These are phyloP conservation scores for Ichneumon xanthorius DNA, from an alignment of 2,888 invertebrate species.

Conservation along the genomic window DNA sequence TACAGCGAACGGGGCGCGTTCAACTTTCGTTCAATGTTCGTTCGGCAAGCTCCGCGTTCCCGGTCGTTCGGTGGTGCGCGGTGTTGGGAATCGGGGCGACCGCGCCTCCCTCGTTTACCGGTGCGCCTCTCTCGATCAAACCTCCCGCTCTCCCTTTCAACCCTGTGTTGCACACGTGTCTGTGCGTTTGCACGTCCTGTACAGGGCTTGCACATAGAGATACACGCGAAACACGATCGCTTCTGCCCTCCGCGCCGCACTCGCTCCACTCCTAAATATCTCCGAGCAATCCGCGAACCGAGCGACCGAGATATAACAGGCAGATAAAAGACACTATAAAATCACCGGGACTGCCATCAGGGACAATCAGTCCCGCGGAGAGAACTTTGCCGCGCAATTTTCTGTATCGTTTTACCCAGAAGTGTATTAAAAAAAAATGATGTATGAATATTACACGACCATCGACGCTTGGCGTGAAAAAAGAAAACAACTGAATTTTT, in stretches of 20 bases:
- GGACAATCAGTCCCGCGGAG: constrained; percentile 5
- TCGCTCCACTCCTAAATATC: constrained; percentile 35
- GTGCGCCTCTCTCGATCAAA: constrained; percentile 59
- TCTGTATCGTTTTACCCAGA: background rate
- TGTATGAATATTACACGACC: background rate
- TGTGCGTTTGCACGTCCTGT: background rate
- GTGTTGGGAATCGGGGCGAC: constrained; percentile 59
- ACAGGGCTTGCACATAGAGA: background rate
- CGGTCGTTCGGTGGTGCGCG: background rate
- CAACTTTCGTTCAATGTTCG: constrained; percentile 60
- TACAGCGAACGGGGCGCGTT: constrained; percentile 22
- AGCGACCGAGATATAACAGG: constrained; percentile 3
- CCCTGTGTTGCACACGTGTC: constrained; percentile 23
- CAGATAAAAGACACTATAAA: constrained; percentile 24
- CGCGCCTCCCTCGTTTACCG: constrained; percentile 60
- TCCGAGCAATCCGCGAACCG: background rate
- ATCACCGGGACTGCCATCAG: constrained; percentile 28
- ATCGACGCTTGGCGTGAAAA: background rate
- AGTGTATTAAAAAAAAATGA: background rate
- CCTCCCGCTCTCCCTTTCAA: constrained; percentile 36
- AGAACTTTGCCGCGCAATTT: background rate
- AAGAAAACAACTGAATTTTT: no score
- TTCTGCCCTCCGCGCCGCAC: background rate
- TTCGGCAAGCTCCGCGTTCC: constrained; percentile 13
- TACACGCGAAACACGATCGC: constrained; percentile 5